Conservation (phyloP, 2,888 invertebrate species). For the Acholoe squamosa region DNA sequence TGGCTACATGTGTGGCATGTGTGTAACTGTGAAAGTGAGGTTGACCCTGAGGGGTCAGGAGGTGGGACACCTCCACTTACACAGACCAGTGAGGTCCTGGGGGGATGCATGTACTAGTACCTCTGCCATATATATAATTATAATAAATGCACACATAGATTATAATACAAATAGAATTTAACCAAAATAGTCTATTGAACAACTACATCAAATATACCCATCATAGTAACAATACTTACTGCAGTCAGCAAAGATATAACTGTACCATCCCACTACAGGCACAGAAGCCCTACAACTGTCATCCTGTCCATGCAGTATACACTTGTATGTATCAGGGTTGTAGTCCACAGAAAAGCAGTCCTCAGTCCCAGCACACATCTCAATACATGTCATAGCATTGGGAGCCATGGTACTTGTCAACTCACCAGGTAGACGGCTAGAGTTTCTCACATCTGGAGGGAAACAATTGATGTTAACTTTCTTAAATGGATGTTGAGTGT, state of each 20-base stretch:
- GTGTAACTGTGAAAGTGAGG: too few species aligned
- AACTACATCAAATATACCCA: too few species aligned
- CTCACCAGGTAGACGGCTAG: neutral
- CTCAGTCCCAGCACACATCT: neutral
- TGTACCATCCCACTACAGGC: neutral
- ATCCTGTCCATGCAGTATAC: neutral
- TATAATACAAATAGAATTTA: too few species aligned
- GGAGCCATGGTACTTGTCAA: neutral
- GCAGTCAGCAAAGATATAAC: neutral
- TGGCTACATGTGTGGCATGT: too few species aligned
- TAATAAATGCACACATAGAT: too few species aligned
- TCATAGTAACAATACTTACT: slow-evolving; percentile 5
- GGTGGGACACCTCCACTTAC: too few species aligned
- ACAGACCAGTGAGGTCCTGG: too few species aligned
- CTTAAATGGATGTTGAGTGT: too few species aligned
- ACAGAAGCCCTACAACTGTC: neutral
- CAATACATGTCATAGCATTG: neutral
- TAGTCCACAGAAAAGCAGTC: slow-evolving; percentile 13
- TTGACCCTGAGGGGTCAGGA: too few species aligned
- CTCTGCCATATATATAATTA: too few species aligned
- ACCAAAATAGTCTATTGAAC: too few species aligned
- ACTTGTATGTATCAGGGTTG: neutral
- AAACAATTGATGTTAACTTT: neutral
- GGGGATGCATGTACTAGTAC: too few species aligned
- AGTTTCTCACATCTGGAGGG: neutral